phyloP scores from a whole-genome alignment of 2,797 vertebrate genomes.

The Heterohyrax brucei region DNA sequence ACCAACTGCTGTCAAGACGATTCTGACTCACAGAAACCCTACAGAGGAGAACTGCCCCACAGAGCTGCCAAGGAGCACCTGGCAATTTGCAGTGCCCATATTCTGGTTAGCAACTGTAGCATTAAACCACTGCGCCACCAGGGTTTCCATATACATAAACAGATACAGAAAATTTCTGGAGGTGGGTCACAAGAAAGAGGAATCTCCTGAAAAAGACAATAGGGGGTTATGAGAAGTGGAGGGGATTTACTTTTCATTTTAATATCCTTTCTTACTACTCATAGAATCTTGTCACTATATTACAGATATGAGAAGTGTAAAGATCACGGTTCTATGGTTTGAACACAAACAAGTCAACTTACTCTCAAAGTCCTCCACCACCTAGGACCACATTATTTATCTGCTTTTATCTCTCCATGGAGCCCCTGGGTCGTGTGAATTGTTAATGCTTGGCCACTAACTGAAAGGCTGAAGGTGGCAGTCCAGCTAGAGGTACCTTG shows the following conservation, averaged over 20 bases:
- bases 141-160: background rate
- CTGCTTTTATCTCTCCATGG: background rate
- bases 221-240: background rate
- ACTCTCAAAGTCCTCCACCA: conserved; percentile 33
- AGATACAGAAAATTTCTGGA: background rate
- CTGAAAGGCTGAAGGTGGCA: background rate
- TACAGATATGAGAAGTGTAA: background rate
- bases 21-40: no score
- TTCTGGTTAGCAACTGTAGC: no score
- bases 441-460: background rate
- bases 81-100: no score
- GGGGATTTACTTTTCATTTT: conserved; percentile 50
- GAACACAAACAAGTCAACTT: conserved; percentile 58
- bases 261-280: background rate
- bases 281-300: conserved; percentile 44
- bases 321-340: conserved; percentile 32
- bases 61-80: no score
- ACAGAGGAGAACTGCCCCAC: no score
- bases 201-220: conserved; percentile 3
- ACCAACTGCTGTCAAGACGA: no score
- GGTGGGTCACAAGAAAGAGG: background rate
- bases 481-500: background rate
- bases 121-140: no score
- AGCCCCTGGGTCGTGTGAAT: background rate
- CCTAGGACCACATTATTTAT: background rate